Conservation (phyloP, 2,797 vertebrate species). For the Galagoides demidoff region DNA sequence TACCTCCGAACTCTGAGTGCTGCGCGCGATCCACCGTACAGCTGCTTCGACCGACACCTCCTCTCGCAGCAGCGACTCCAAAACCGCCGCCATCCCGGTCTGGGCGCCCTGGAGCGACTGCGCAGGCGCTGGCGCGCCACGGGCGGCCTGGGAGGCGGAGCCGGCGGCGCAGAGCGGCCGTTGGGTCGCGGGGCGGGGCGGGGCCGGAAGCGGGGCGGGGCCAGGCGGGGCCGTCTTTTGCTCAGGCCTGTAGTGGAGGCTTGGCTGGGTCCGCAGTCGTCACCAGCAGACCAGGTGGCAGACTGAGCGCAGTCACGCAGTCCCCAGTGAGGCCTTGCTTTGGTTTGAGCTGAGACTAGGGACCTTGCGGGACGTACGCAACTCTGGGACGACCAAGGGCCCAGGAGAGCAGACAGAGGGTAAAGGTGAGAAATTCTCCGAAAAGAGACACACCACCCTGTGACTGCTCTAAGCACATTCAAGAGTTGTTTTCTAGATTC, state of each 20-base stretch:
- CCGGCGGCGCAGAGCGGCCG: background rate
- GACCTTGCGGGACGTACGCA: constrained; percentile 52
- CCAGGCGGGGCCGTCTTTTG: background rate
- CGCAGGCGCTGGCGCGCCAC: constrained; percentile 81
- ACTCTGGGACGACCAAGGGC: background rate
- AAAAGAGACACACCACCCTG: background rate
- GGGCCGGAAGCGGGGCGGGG: background rate
- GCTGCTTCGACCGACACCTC: constrained; percentile 89
- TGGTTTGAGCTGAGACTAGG: constrained; percentile 69
- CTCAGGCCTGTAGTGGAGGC: background rate
- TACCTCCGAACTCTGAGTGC: constrained; percentile 73
- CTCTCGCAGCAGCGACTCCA: constrained; percentile 92
- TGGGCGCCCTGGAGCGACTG: background rate
- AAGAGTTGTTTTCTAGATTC: background rate
- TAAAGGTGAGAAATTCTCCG: background rate
- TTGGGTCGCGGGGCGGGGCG: constrained; percentile 42
- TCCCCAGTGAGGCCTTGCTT: constrained; percentile 70
- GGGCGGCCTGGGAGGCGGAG: constrained; percentile 12
- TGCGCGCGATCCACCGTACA: constrained; percentile 89
- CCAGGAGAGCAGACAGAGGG: background rate
- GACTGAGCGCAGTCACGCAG: background rate
- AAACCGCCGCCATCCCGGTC: constrained; percentile 95
- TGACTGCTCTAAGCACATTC: background rate
- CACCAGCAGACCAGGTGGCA: rapidly evolving
- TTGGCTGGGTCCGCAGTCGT: rapidly evolving